These are phyloP conservation scores for Oxyscelio sp. DNA, from an alignment of 2,888 invertebrate species.

Conservation along the genomic window DNA sequence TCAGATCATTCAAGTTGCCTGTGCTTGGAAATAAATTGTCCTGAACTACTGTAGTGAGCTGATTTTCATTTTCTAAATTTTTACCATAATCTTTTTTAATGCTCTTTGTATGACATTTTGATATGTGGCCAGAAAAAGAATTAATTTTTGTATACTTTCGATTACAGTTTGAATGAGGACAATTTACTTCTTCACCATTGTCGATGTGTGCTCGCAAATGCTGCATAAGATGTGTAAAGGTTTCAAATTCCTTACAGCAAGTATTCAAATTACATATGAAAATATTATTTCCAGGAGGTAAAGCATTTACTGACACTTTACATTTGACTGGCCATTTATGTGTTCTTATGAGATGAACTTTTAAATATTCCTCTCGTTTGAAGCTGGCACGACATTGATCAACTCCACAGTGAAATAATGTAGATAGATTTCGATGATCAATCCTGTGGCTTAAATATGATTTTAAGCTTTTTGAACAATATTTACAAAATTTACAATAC, in stretches of 20 bases:
- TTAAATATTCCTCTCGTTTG: slow-evolving; percentile 12
- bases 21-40: too few species aligned
- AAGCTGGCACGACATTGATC: slow-evolving; percentile 3
- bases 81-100: too few species aligned
- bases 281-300: slow-evolving; percentile 8
- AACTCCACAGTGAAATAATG: slow-evolving; percentile 21
- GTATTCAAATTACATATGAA: not conserved
- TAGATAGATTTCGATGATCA: not conserved
- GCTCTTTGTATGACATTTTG: too few species aligned
- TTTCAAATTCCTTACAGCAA: not conserved
- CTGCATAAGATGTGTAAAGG: too few species aligned
- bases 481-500: slow-evolving; percentile 8
- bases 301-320: slow-evolving; percentile 10
- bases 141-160: too few species aligned
- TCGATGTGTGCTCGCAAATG: too few species aligned
- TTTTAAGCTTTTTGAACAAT: not conserved
- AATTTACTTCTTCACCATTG: too few species aligned
- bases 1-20: too few species aligned
- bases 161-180: too few species aligned
- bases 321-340: slow-evolving; percentile 13
- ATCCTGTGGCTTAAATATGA: not conserved
- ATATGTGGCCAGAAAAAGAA: too few species aligned
- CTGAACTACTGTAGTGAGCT: too few species aligned
- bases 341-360: slow-evolving; percentile 15
- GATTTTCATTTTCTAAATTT: too few species aligned